phyloP scores from a whole-genome alignment of 2,113 vertebrate genomes.

The Rhineura floridana region DNA sequence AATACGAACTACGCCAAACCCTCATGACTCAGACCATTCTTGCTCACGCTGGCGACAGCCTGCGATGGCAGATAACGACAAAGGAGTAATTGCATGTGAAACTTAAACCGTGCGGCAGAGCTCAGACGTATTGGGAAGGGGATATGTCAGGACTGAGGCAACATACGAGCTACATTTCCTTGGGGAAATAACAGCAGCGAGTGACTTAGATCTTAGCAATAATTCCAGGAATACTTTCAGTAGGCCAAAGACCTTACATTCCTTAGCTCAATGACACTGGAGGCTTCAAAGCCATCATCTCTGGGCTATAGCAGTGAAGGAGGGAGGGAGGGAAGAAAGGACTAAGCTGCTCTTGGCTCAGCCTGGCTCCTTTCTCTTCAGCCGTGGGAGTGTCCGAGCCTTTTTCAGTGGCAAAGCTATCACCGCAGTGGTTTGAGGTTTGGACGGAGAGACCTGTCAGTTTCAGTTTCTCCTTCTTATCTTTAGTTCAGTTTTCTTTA shows the following conservation, averaged over 20 bases:
- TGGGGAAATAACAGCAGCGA: constrained; percentile 13
- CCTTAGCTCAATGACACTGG: not conserved
- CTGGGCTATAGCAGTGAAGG: not conserved
- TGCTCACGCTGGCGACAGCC: constrained; percentile 53
- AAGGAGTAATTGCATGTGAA: constrained; percentile 32
- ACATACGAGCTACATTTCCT: constrained; percentile 44
- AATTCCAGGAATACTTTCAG: not conserved
- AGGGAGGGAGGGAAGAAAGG: not conserved
- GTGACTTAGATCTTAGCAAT: not conserved
- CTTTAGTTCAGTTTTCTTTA: too few species aligned
- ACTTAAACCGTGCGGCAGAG: constrained; percentile 36
- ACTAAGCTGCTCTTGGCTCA: not conserved
- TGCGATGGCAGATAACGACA: constrained; percentile 46
- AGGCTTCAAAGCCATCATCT: not conserved
- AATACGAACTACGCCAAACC: constrained; percentile 39
- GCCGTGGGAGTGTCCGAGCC: not conserved
- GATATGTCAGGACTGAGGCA: constrained; percentile 54
- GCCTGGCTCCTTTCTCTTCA: not conserved
- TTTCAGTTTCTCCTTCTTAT: too few species aligned
- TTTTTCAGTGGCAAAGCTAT: too few species aligned
- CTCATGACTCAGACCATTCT: constrained; percentile 60
- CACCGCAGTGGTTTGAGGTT: too few species aligned
- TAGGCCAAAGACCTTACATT: not conserved
- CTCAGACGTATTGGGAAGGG: constrained; percentile 12
- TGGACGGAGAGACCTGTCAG: too few species aligned